Evolutionary conservation across 2,797 vertebrate species (phyloP).

Genomic region (Tangara arthus): DNA sequence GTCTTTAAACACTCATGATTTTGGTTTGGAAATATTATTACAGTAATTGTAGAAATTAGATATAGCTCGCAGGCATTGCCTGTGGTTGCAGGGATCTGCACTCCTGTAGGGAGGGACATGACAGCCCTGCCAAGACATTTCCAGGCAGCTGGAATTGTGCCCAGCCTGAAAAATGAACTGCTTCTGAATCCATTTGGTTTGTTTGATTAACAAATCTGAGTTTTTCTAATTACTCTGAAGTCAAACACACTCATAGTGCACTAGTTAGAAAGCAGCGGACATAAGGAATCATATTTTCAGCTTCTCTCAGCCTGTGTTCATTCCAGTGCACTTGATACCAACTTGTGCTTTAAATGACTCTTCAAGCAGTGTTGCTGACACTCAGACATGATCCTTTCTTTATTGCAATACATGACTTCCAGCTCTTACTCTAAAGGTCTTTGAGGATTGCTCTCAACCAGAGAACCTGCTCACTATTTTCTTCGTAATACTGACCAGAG

Average conservation of each 20-base stretch:
- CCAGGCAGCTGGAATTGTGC: slow-evolving; percentile 1
- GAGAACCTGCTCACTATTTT: neutral
- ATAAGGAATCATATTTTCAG: neutral
- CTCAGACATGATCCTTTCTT: neutral
- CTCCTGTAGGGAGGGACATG: neutral
- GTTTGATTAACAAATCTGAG: neutral
- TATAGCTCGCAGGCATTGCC: neutral
- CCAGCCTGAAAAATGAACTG: neutral
- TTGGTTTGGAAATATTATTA: neutral
- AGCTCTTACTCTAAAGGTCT: neutral
- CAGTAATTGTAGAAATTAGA: neutral
- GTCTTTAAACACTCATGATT: neutral
- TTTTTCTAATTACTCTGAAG: neutral
- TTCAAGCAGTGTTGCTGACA: neutral
- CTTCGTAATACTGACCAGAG: neutral
- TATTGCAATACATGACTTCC: neutral
- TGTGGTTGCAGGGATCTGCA: neutral
- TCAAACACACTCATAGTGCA: neutral
- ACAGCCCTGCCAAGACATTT: neutral
- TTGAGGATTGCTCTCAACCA: neutral
- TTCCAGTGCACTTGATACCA: neutral
- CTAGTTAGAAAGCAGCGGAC: neutral
- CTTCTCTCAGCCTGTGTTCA: neutral
- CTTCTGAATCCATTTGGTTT: neutral
- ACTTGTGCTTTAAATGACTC: neutral